A percentile compares a stretch with the other conserved stretches of the same genome.
Evolutionary conservation across 1,140 invertebrate genomes (phyloP).

Genomic region (Tetramorium parvispinum): DNA sequence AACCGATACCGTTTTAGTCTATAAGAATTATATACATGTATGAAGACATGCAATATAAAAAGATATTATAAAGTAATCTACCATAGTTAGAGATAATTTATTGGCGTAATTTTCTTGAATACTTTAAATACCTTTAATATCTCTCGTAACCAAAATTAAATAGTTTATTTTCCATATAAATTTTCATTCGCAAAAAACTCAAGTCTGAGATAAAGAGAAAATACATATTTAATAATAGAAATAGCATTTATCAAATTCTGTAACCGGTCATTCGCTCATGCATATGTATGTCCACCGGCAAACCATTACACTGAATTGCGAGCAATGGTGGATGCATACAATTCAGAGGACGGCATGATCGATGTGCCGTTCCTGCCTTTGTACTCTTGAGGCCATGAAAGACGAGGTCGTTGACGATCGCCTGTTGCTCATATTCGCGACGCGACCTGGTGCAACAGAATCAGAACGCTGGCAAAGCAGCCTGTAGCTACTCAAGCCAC

Average conservation of each 20-base stretch:
- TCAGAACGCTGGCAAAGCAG: constrained; percentile 4
- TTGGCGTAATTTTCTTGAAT: not conserved
- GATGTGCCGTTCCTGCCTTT: constrained; percentile 45
- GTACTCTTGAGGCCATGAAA: constrained; percentile 41
- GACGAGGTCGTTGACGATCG: constrained; percentile 58
- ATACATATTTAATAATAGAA: not conserved
- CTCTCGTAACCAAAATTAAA: not conserved
- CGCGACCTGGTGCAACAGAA: constrained; percentile 34
- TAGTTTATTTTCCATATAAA: not conserved
- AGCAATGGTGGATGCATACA: constrained; percentile 9
- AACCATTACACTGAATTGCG: constrained; percentile 19
- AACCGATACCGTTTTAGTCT: not conserved
- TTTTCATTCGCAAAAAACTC: not conserved
- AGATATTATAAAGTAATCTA: constrained; percentile 7
- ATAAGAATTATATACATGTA: not conserved
- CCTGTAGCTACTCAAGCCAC: not conserved
- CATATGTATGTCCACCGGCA: not conserved
- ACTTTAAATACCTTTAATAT: not conserved
- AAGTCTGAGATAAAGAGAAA: not conserved
- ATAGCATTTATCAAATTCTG: not conserved
- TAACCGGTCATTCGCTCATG: not conserved
- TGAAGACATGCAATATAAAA: not conserved
- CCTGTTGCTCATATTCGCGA: constrained; percentile 47
- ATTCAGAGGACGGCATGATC: constrained; percentile 29
- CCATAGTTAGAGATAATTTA: not conserved